A percentile compares a stretch with the other conserved stretches of the same genome.
These are phyloP conservation scores for Athene cunicularia DNA, from an alignment of 2,113 vertebrate species.

Conservation along the genomic window DNA sequence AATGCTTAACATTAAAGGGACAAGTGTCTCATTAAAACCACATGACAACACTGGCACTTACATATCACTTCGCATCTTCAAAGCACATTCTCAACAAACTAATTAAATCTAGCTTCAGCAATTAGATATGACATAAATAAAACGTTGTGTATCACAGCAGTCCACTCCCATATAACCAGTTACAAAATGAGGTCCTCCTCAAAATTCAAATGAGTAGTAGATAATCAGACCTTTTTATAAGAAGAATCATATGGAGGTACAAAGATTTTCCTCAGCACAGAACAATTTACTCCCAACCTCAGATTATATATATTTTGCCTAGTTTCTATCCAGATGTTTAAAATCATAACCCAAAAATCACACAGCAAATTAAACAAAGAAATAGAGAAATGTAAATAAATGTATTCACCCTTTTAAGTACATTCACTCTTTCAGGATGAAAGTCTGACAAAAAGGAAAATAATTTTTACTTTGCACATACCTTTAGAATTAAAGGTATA, in stretches of 20 bases:
- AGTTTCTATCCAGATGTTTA: neutral
- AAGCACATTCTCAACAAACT: slow-evolving; percentile 36
- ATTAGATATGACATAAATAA: slow-evolving; percentile 51
- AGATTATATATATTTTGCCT: neutral
- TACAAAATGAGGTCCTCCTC: slow-evolving; percentile 39
- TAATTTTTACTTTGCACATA: neutral
- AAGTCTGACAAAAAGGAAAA: slow-evolving; percentile 29
- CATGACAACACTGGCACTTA: slow-evolving; percentile 43
- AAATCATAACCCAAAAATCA: slow-evolving; percentile 9
- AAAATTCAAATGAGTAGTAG: slow-evolving; percentile 10
- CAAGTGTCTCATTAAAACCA: slow-evolving; percentile 15
- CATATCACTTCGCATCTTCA: slow-evolving; percentile 3
- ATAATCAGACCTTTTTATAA: neutral
- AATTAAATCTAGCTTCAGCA: slow-evolving; percentile 40
- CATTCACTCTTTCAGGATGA: slow-evolving; percentile 29
- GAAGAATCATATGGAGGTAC: neutral
- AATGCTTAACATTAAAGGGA: slow-evolving; percentile 3
- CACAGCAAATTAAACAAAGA: neutral
- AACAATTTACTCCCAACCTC: neutral
- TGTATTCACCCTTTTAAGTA: neutral
- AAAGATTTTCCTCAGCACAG: neutral
- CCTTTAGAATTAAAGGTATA: neutral
- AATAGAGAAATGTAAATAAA: slow-evolving; percentile 29
- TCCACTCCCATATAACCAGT: slow-evolving; percentile 27
- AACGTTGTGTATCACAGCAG: neutral